Base-by-base conservation (phyloP, 2,888 invertebrate species). In the Bhutanitis thaidina region DNA sequence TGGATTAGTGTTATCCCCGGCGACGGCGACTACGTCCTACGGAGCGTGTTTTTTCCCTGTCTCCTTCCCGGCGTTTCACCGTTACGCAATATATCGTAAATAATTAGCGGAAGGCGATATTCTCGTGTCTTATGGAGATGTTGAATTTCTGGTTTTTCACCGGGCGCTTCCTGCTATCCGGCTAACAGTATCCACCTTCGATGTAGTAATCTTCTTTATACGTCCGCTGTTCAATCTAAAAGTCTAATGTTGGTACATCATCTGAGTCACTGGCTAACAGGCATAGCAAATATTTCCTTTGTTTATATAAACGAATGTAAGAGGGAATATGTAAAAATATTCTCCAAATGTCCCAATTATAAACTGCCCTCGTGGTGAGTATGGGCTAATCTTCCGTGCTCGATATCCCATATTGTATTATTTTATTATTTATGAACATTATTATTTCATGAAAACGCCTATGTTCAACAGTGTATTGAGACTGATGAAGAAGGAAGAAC, bases 11-110 rank as follows among this genome's bases (percentile, higher is more conserved):
- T 64, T 44, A 56, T 74, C 68, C 70, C 61, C 56, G 66, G 64
- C 63, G 75, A 67, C 69, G 76, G 69, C 67, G 66, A 65, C 74
- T 62, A 72, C 85, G 85, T 88, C 88, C 88, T 86, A 86, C 79
- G 66, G 71, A 80, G 73, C 86, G 64, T 70, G 88, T 88, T 87
- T 88, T 80, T 84, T 85, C 81, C 79, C 77, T 72, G 76, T 67
- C 84, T 79, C 80, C 80, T 84, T 88, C 89, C 89, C 84, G 88
- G 82, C 77, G 84, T 86, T 88, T 87, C 88, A 87, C 89, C 89
- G 89, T 89, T 89, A 89, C 78, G 89, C 80, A 88, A 89, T 88
- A 83, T 84, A 87, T 89, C 82, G 88, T 88, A 84, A 88, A 88
- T 89, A 89, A 89, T 89, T 89, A 88, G 86, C 88, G 89, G 89